A percentile compares a stretch with the other conserved stretches of the same genome.
Evolutionary conservation across 2,888 invertebrate species (phyloP).

Genomic region (Trissoscelio sp.): DNA sequence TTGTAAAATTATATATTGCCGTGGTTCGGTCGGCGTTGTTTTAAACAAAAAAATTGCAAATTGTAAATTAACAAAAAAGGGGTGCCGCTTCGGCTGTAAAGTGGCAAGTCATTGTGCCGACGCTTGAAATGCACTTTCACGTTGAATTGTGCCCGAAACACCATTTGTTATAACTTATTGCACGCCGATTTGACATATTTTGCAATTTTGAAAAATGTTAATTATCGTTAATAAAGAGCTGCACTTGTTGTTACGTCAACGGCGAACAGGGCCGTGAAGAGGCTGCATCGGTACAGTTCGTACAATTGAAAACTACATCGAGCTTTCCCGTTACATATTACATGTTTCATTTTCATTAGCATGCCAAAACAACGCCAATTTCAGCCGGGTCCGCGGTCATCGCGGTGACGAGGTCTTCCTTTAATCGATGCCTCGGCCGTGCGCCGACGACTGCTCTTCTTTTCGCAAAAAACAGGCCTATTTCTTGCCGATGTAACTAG

Average conservation of each 20-base stretch:
- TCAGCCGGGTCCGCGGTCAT: background rate
- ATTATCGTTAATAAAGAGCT: constrained; percentile 83
- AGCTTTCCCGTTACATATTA: constrained; percentile 70
- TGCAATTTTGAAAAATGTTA: constrained; percentile 79
- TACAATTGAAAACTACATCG: constrained; percentile 70
- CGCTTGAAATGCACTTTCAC: too few species aligned
- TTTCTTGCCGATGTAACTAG: constrained; percentile 53
- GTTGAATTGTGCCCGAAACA: background rate
- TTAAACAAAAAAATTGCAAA: constrained; percentile 65
- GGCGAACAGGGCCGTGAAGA: constrained; percentile 82
- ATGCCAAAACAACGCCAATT: constrained; percentile 3
- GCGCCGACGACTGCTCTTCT: background rate
- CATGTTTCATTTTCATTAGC: constrained; percentile 65
- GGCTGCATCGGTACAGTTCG: constrained; percentile 78
- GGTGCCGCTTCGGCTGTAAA: background rate
- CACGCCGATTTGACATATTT: constrained; percentile 39
- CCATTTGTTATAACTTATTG: constrained; percentile 58
- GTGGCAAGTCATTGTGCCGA: constrained; percentile 28
- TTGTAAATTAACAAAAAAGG: constrained; percentile 64
- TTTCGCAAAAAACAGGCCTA: constrained; percentile 21
- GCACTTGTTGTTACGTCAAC: constrained; percentile 83
- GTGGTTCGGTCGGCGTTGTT: background rate
- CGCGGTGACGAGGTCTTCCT: background rate
- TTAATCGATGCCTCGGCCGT: constrained; percentile 9
- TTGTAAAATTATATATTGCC: constrained; percentile 53